phyloP scores from a whole-genome alignment of 2,113 vertebrate genomes.

The Suricata suricatta region DNA sequence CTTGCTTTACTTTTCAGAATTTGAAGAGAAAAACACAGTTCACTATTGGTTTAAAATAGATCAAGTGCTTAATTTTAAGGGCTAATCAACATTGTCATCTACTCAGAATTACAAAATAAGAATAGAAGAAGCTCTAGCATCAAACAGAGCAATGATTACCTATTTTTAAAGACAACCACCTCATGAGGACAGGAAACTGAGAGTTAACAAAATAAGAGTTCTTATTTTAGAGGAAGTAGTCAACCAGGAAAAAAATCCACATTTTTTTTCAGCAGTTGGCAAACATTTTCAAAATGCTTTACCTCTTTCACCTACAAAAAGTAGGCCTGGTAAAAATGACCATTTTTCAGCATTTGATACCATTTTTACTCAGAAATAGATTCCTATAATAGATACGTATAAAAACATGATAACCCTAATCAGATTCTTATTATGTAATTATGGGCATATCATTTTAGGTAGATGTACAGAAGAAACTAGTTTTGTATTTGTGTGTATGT shows the following conservation, averaged over 20 bases:
- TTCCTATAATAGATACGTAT: neutral
- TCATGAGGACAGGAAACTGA: neutral
- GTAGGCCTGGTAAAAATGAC: neutral
- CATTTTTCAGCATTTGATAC: neutral
- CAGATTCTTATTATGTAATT: constrained; percentile 18
- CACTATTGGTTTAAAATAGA: neutral
- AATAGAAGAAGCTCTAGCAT: neutral
- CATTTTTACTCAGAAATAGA: neutral
- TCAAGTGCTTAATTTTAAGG: neutral
- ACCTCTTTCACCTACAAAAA: neutral
- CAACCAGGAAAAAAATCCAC: neutral
- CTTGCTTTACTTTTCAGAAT: neutral
- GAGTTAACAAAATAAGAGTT: neutral
- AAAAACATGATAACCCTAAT: neutral
- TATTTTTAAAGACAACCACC: neutral
- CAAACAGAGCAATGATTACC: neutral
- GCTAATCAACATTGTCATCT: neutral
- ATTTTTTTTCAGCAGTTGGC: constrained; percentile 24
- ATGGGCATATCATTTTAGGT: neutral
- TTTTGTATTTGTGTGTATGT: neutral
- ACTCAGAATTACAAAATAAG: neutral
- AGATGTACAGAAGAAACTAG: neutral
- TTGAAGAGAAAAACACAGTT: neutral
- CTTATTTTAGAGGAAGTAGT: neutral
- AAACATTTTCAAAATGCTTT: neutral